phyloP scores from a whole-genome alignment of 2,797 vertebrate genomes.

The Potorous gilbertii region DNA sequence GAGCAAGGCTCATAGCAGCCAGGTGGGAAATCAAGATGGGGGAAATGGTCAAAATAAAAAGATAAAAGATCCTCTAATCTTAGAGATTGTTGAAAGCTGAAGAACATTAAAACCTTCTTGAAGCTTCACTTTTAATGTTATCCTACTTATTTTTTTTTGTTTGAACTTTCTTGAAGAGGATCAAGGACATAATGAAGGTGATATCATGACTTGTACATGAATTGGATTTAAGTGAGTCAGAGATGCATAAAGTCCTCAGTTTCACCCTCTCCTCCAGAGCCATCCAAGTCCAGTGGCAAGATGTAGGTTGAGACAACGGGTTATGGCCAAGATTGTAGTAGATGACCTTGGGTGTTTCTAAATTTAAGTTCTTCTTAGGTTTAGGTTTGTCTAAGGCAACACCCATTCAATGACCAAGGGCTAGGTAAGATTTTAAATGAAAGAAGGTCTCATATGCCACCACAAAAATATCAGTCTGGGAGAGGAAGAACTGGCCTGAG shows the following conservation, averaged over 20 bases:
- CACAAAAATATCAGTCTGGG: background rate
- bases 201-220: background rate
- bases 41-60: background rate
- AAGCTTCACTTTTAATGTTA: background rate
- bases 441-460: background rate
- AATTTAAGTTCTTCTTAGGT: background rate
- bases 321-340: background rate
- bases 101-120: background rate
- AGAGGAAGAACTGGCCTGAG: background rate
- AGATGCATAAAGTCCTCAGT: background rate
- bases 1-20: background rate
- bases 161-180: background rate
- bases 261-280: background rate
- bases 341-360: background rate
- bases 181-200: background rate
- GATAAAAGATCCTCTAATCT: background rate
- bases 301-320: background rate
- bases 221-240: background rate
- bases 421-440: background rate
- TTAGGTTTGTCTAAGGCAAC: background rate
- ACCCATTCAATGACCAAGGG: background rate
- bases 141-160: background rate
- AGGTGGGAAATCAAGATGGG: background rate
- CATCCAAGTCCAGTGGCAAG: background rate
- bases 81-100: background rate